Base-by-base conservation (phyloP, 2,113 vertebrate genomes). In the Copsychus sechellarum region DNA sequence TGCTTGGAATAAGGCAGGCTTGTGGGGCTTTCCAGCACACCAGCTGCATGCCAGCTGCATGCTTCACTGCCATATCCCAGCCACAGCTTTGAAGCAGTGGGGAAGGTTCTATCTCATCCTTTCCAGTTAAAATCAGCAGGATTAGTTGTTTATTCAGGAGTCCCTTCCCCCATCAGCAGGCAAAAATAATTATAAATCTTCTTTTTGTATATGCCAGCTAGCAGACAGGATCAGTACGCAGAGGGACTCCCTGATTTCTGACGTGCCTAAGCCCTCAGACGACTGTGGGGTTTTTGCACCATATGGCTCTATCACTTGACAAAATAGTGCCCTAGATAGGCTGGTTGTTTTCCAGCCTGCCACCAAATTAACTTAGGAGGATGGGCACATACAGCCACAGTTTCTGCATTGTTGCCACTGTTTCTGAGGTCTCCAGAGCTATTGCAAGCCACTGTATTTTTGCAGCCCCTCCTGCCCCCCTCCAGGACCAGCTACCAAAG, bases 241-340 rank as follows among this genome's bases (percentile, higher is more conserved):
- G 31, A 90, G 85, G 90, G 87, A 94, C 77, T 96, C 77, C 85
- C 93, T 80, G 62, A 91, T 95, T 97, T 93, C 92, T 97, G 91
- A 86, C 84, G 70, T 57, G 67, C 79, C 82, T 94, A 86, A 96
- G 87, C 79, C 53, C 81, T 81, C 86, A 91, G 74, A 96, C 21
- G 0, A 66, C 66, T 51, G 28, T 26, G 81, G 51, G 11, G 16
- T 29, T 92, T 90, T 73, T 82, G 67, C 9, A 66, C 96, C 85
- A 85, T 81, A 70, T 95, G 88, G 87, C 65, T 81, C 74, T 31
- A 23, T 92, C 86, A n/a, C 92, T 97, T 67, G 56, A 93, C 34
- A 89, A 72, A 93, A 80, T 21, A 81, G 51, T 86, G 90, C 83
- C 95, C 96, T 86, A 94, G 77, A 94, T 83, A 83, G 13, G 21